Conservation (phyloP, 1,140 invertebrate species). For the Pseudomyrmex sp. region DNA sequence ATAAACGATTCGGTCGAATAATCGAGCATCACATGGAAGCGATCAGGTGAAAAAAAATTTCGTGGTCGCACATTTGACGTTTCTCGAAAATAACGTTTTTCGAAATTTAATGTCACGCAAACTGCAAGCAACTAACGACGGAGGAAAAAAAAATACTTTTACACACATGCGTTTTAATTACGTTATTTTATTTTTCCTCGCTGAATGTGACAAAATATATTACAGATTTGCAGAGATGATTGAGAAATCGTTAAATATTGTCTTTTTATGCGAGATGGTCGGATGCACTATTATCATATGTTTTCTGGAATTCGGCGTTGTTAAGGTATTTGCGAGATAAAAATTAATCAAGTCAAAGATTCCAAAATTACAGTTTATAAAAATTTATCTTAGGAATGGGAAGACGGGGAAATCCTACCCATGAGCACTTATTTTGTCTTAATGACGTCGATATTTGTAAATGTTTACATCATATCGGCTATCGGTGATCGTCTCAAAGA, state of each 20-base stretch:
- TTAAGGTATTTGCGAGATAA: slow-evolving; percentile 67
- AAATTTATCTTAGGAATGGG: slow-evolving; percentile 75
- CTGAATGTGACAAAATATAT: slow-evolving; percentile 21
- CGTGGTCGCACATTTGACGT: background rate
- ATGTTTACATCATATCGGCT: slow-evolving; percentile 78
- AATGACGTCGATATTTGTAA: slow-evolving; percentile 78
- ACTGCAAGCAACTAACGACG: background rate
- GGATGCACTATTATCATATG: slow-evolving; percentile 82
- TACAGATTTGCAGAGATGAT: slow-evolving; percentile 79
- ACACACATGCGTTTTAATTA: background rate
- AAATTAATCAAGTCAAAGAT: background rate
- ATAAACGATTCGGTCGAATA: slow-evolving; percentile 53
- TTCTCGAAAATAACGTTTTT: background rate
- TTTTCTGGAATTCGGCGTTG: slow-evolving; percentile 80
- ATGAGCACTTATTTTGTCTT: slow-evolving; percentile 76
- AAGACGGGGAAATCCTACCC: slow-evolving; percentile 73
- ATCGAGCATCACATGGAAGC: slow-evolving; percentile 75
- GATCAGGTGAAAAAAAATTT: slow-evolving; percentile 69
- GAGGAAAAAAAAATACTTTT: background rate
- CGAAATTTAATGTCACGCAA: background rate
- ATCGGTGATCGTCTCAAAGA: slow-evolving; percentile 78
- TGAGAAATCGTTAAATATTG: slow-evolving; percentile 78
- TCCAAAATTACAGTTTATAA: background rate
- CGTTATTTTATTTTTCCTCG: background rate
- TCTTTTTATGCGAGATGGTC: slow-evolving; percentile 81